Conservation (phyloP, 1,140 invertebrate genomes). For the Elymnias hypermnestra region DNA sequence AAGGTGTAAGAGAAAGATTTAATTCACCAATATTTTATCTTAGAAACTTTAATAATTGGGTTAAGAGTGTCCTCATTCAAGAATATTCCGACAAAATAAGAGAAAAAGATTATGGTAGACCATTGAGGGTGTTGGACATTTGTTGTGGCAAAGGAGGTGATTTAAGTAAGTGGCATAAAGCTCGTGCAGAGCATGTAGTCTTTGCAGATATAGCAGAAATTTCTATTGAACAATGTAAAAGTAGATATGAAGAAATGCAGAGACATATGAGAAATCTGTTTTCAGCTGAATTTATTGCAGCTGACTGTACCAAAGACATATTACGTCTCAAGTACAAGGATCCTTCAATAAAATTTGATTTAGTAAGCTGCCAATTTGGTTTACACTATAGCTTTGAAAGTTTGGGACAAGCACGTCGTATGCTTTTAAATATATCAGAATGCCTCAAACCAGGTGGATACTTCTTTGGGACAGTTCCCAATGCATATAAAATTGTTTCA, state of each 20-base stretch:
- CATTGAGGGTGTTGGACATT: conserved; percentile 83
- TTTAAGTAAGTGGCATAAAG: conserved; percentile 95
- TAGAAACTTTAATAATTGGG: conserved; percentile 99
- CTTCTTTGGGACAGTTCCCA: conserved; percentile 97
- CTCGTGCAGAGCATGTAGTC: conserved; percentile 88
- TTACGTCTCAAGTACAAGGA: conserved; percentile 84
- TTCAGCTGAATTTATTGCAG: conserved; percentile 93
- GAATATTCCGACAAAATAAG: conserved; percentile 82
- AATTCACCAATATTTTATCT: conserved; percentile 94
- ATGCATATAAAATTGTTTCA: conserved; percentile 92
- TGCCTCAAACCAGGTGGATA: conserved; percentile 92
- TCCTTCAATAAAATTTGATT: conserved; percentile 86
- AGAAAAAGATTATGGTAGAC: conserved; percentile 76
- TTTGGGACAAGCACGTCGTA: conserved; percentile 91
- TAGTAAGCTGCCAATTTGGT: conserved; percentile 98
- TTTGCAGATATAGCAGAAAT: conserved; percentile 96
- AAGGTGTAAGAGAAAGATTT: conserved; percentile 85
- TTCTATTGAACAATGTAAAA: conserved; percentile 91
- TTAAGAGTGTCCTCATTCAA: conserved; percentile 94
- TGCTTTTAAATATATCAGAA: conserved; percentile 95
- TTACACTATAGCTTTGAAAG: conserved; percentile 98
- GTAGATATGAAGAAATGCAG: conserved; percentile 80
- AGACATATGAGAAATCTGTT: conserved; percentile 77
- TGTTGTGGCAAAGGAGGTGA: conserved; percentile 98
- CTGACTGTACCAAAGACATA: conserved; percentile 92